These are phyloP conservation scores for Pectinophora gossypiella DNA, from an alignment of 1,140 invertebrate species.

Conservation along the genomic window DNA sequence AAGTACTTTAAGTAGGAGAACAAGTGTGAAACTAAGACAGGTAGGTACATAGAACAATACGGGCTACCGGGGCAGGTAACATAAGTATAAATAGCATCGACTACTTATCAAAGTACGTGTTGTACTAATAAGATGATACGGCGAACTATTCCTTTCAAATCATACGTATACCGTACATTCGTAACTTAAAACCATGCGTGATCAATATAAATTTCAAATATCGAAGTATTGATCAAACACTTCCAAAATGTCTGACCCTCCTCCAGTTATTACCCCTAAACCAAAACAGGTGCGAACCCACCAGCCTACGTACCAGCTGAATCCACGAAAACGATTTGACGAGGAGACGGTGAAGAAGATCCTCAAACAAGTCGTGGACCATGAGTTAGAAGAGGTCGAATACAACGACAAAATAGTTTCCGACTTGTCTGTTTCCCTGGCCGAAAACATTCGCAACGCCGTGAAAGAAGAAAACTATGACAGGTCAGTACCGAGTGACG, in stretches of 20 bases:
- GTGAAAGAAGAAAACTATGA: slow-evolving; percentile 71
- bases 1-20: slow-evolving; percentile 23
- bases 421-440: slow-evolving; percentile 52
- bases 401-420: slow-evolving; percentile 61
- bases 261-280: slow-evolving; percentile 15
- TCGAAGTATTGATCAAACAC: slow-evolving; percentile 55
- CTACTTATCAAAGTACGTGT: no score
- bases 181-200: no score
- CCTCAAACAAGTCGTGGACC: slow-evolving; percentile 49
- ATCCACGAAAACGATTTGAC: slow-evolving; percentile 55
- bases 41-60: slow-evolving; percentile 19
- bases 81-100: no score
- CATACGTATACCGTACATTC: no score
- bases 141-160: no score
- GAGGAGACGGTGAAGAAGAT: slow-evolving; percentile 53
- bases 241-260: slow-evolving; percentile 29
- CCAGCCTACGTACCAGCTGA: slow-evolving; percentile 65
- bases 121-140: no score
- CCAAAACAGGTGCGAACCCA: slow-evolving; percentile 59
- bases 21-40: slow-evolving; percentile 35
- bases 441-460: slow-evolving; percentile 52
- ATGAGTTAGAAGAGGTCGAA: slow-evolving; percentile 62
- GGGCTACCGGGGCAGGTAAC: no score
- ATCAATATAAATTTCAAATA: no score
- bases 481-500: no score